Evolutionary conservation across 2,888 invertebrate species (phyloP), one percentile per base, ranked within the genome.

Genomic region (Drosophila borborema): DNA sequence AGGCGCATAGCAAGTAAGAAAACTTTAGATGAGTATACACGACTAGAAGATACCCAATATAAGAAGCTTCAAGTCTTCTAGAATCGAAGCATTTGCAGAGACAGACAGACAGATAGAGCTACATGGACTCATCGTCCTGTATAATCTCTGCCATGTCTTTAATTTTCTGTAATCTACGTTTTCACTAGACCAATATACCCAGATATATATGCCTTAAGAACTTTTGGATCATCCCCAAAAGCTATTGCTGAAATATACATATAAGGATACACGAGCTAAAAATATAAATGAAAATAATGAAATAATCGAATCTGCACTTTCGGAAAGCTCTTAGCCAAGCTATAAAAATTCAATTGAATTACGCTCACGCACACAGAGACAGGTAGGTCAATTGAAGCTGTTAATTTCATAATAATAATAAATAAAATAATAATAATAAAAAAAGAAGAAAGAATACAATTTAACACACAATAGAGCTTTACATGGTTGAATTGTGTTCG

Each of bases 281-380:
- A 20, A 20, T 20, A 20, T 20, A 20, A 20, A 20, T 20, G 20
- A 20, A 20, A 20, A 20, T 20, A 20, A 20, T 20, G 2, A 20
- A 20, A 20, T 20, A 20, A 20, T 20, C 28, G 43, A 66, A 43
- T 51, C 34, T 36, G 28, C 12, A 41, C 18, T 41, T 28, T 31
- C 18, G 43, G 8, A 36, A 12, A 59, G 36, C 41, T 51, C 28
- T 40, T 43, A 56, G 14, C 46, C 31, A 41, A 48, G 64, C 61
- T 43, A 61, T 61, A 61, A 60, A 71, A 70, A 45, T 49, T 48
- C 72, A 64, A 77, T 67, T 67, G 61, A 64, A 67, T 71, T 67
- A 75, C 43, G 53, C 43, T 34, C 28, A 45, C 36, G 34, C 16
- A 46, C 20, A 46, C 65, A 51, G 20, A 41, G n/a, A 55, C n/a